A percentile compares a stretch with the other conserved stretches of the same genome.
Conservation (phyloP, 2,113 vertebrate genomes). For the Chaetura pelagica region DNA sequence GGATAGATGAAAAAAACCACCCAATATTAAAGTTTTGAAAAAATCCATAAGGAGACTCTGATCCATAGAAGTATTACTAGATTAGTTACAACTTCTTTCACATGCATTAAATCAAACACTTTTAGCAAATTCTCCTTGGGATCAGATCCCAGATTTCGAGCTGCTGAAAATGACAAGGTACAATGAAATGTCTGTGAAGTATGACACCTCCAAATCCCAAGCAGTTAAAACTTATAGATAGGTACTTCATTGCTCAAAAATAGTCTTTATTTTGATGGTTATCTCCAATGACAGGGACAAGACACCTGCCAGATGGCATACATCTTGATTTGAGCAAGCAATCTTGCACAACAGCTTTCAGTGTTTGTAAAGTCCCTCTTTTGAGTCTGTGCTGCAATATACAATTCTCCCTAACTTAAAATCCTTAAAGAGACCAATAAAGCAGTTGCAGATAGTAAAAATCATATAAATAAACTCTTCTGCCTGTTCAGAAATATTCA, state of each 20-base stretch:
- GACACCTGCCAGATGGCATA: background rate
- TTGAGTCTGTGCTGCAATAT: background rate
- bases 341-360: background rate
- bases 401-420: background rate
- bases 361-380: background rate
- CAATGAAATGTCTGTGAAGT: background rate
- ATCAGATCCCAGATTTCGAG: background rate
- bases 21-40: background rate
- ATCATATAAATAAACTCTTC: background rate
- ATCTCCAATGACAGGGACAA: conserved; percentile 15
- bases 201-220: background rate
- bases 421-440: background rate
- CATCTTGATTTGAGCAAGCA: background rate
- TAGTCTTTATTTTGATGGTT: background rate
- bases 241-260: background rate
- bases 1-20: background rate
- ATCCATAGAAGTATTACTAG: background rate
- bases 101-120: background rate
- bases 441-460: background rate
- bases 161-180: background rate
- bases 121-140: background rate
- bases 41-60: background rate
- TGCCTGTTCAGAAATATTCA: background rate
- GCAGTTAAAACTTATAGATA: background rate
- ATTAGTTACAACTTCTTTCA: background rate